Evolutionary conservation across 1,140 invertebrate species (phyloP).

Genomic region (Littorina saxatilis): DNA sequence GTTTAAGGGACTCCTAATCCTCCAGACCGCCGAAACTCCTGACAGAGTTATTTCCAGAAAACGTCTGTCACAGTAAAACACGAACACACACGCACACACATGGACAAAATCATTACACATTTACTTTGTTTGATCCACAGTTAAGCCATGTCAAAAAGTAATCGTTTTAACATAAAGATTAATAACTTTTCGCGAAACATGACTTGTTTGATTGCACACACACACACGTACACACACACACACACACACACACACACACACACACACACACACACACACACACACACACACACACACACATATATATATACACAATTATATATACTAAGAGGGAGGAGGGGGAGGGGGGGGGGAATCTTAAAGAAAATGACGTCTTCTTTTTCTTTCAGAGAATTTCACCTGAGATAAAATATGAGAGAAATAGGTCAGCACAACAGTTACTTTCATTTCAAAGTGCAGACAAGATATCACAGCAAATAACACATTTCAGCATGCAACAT

Average conservation of each 20-base stretch:
- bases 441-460: slow-evolving; percentile 50
- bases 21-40: too few species aligned
- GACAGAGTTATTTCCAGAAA: too few species aligned
- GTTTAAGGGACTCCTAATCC: too few species aligned
- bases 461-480: slow-evolving; percentile 66
- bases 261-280: not conserved
- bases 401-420: not conserved
- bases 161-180: too few species aligned
- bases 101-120: too few species aligned
- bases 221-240: not conserved
- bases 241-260: not conserved
- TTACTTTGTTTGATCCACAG: too few species aligned
- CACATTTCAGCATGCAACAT: not conserved
- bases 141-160: too few species aligned
- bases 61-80: too few species aligned
- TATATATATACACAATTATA: not conserved
- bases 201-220: not conserved
- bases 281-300: not conserved
- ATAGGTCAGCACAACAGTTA: slow-evolving; percentile 40
- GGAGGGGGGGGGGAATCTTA: not conserved
- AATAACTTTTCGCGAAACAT: not conserved
- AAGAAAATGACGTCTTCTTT: too few species aligned
- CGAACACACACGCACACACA: too few species aligned
- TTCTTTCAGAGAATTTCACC: too few species aligned
- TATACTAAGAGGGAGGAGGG: not conserved